Percentiles rank a stretch among this genome's conserved stretches.
Evolutionary conservation across 1,140 invertebrate genomes (phyloP).

Genomic region (Potamilus streckersoni): DNA sequence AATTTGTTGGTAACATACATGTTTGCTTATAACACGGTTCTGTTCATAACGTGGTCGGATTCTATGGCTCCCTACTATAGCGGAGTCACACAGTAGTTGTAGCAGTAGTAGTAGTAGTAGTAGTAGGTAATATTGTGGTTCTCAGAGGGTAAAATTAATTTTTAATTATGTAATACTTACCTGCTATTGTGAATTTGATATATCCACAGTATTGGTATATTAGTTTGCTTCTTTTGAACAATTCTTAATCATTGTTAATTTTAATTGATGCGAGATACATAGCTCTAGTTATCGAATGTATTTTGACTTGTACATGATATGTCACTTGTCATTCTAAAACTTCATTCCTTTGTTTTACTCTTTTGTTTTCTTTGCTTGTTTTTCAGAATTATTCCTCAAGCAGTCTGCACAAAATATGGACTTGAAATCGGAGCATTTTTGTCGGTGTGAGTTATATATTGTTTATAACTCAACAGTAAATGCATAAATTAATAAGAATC

Average conservation of each 20-base stretch:
- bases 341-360: slow-evolving; percentile 8
- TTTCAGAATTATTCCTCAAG: slow-evolving; percentile 61
- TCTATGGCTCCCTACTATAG: too few species aligned
- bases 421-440: slow-evolving; percentile 61
- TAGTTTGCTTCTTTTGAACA: not conserved
- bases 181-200: too few species aligned
- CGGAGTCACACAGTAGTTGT: too few species aligned
- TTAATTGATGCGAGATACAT: not conserved
- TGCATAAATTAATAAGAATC: not conserved
- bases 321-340: not conserved
- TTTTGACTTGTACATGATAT: slow-evolving; percentile 1
- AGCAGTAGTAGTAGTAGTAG: too few species aligned
- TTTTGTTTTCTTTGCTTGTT: slow-evolving; percentile 7
- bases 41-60: too few species aligned
- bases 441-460: slow-evolving; percentile 55
- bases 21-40: too few species aligned
- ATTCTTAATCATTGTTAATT: not conserved
- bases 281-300: not conserved
- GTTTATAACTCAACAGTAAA: not conserved
- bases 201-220: too few species aligned
- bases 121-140: not conserved
- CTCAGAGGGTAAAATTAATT: not conserved
- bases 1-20: too few species aligned
- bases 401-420: slow-evolving; percentile 64
- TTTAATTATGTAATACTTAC: too few species aligned